Evolutionary conservation across 2,888 invertebrate genomes (phyloP).

Genomic region (Hecatera dysodea): DNA sequence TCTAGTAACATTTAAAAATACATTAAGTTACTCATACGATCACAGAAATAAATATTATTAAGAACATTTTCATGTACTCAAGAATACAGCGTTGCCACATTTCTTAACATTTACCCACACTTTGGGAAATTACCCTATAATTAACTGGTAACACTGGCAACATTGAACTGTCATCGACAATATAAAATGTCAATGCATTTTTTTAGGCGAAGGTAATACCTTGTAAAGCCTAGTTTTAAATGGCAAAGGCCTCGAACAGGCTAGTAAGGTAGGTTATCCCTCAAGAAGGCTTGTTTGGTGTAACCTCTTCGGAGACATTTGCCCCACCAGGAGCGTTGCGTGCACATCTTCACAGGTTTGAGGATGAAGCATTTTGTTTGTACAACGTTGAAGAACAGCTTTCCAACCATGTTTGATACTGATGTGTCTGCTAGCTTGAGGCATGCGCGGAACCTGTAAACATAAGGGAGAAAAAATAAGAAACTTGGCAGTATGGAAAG

Average conservation of each 20-base stretch:
- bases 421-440: slow-evolving; percentile 96
- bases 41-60: slow-evolving; percentile 64
- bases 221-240: slow-evolving; percentile 20
- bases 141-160: slow-evolving; percentile 54
- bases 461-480: not conserved
- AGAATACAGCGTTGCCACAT: slow-evolving; percentile 26
- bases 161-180: slow-evolving; percentile 40
- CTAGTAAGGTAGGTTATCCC: slow-evolving; percentile 93
- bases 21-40: slow-evolving; percentile 58
- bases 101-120: slow-evolving; percentile 23
- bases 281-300: slow-evolving; percentile 93
- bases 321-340: slow-evolving; percentile 95
- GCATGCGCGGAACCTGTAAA: slow-evolving; percentile 96
- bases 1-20: slow-evolving; percentile 52
- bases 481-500: not conserved
- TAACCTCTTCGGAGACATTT: slow-evolving; percentile 93
- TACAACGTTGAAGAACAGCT: slow-evolving; percentile 98
- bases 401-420: slow-evolving; percentile 97
- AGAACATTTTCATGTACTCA: slow-evolving; percentile 40
- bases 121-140: slow-evolving; percentile 46
- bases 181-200: slow-evolving; percentile 19
- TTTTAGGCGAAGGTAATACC: slow-evolving; percentile 30
- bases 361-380: slow-evolving; percentile 98
- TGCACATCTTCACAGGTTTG: slow-evolving; percentile 94
- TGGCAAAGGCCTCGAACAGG: slow-evolving; percentile 19